A percentile compares a stretch with the other conserved stretches of the same genome.
Conservation (phyloP, 2,888 invertebrate species). For the Sympetrum striolatum region DNA sequence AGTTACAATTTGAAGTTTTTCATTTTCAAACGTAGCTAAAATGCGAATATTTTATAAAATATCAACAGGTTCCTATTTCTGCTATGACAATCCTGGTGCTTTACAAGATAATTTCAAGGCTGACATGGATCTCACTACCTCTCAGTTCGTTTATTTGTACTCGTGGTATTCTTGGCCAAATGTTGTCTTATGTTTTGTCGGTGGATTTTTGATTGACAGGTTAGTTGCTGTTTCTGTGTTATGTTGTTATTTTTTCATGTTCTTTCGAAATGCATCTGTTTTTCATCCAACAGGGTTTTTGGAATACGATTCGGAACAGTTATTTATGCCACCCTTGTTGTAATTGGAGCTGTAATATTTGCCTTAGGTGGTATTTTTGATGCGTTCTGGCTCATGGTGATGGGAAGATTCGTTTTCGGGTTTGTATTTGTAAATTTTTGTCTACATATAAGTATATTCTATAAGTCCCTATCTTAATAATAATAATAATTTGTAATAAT, state of each 20-base stretch:
- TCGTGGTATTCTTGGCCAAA: conserved; percentile 98
- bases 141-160: conserved; percentile 87
- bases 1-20: background rate
- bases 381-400: conserved; percentile 86
- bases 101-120: conserved; percentile 84
- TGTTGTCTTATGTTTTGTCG: conserved; percentile 92
- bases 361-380: conserved; percentile 82
- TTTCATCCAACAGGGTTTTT: conserved; percentile 73
- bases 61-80: conserved; percentile 90
- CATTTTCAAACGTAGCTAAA: background rate
- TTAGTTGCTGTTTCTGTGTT: conserved; percentile 54
- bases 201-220: conserved; percentile 94
- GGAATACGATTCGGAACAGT: conserved; percentile 92
- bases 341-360: conserved; percentile 88
- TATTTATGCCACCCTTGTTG: conserved; percentile 86
- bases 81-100: conserved; percentile 96
- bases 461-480: no score
- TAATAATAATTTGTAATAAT: no score
- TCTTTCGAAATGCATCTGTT: background rate
- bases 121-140: conserved; percentile 80
- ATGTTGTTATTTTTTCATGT: background rate
- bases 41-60: background rate
- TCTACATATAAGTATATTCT: no score
- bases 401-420: conserved; percentile 96
- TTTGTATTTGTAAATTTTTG: conserved; percentile 57